These are phyloP conservation scores for Drosophila albomicans DNA, from an alignment of 1,140 invertebrate genomes.

Conservation along the genomic window DNA sequence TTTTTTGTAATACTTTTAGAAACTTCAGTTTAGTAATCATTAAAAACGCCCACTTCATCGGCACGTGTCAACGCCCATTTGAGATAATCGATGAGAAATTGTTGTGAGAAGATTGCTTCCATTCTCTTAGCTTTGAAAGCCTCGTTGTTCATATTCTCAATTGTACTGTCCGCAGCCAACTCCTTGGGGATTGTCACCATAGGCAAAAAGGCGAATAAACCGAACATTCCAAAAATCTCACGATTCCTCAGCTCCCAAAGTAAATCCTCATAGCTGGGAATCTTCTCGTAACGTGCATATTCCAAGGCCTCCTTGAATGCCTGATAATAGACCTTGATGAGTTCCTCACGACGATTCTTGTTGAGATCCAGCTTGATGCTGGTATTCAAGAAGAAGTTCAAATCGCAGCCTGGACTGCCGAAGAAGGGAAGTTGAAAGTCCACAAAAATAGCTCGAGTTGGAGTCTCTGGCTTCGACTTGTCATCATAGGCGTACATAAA, in stretches of 20 bases:
- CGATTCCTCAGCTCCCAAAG: conserved; percentile 70
- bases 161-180: conserved; percentile 59
- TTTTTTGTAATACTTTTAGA: conserved; percentile 10
- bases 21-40: conserved; percentile 56
- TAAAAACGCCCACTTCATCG: conserved; percentile 70
- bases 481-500: conserved; percentile 88
- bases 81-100: conserved; percentile 58
- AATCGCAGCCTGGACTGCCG: conserved; percentile 76
- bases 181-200: conserved; percentile 74
- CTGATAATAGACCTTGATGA: conserved; percentile 79
- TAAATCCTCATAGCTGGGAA: conserved; percentile 85
- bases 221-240: conserved; percentile 75
- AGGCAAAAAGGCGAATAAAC: conserved; percentile 71
- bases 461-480: conserved; percentile 74
- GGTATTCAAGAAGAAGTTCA: conserved; percentile 80
- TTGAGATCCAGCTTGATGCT: conserved; percentile 69
- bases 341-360: conserved; percentile 68
- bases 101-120: conserved; percentile 58
- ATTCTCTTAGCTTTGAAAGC: conserved; percentile 60
- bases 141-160: conserved; percentile 70
- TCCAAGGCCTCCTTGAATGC: conserved; percentile 79
- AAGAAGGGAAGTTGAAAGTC: conserved; percentile 79
- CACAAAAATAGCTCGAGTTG: conserved; percentile 86
- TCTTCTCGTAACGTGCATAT: conserved; percentile 75
- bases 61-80: conserved; percentile 67